phyloP scores from a whole-genome alignment of 2,113 vertebrate species.

The Oxyruncus cristatus region DNA sequence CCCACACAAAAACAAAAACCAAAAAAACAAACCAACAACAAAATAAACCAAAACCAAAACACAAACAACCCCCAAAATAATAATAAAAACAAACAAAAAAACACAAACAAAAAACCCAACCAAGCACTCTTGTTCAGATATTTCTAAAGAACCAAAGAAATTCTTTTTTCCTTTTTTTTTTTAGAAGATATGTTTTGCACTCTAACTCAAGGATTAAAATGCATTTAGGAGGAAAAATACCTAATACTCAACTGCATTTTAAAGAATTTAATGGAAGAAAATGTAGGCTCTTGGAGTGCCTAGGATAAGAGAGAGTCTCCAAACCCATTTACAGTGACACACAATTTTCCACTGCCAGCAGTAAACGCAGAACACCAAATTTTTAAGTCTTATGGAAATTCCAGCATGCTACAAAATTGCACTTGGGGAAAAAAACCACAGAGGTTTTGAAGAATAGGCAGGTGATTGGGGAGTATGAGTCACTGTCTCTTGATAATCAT shows the following conservation, averaged over 20 bases:
- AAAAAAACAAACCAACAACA: too few species aligned
- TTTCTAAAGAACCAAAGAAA: background rate
- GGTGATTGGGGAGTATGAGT: background rate
- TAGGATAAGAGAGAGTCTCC: background rate
- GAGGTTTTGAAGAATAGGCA: background rate
- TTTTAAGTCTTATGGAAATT: background rate
- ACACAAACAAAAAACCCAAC: background rate
- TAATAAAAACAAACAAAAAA: too few species aligned
- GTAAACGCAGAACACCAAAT: background rate
- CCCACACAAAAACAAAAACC: too few species aligned
- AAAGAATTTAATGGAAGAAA: background rate
- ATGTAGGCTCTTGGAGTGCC: background rate
- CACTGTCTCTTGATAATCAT: accelerated
- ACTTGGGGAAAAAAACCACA: background rate
- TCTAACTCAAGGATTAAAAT: background rate
- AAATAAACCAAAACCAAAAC: too few species aligned
- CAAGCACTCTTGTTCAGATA: background rate
- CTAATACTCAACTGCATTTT: background rate
- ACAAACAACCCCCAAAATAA: too few species aligned
- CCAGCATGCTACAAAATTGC: background rate
- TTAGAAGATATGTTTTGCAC: background rate
- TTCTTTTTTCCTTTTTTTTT: background rate
- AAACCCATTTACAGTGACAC: background rate
- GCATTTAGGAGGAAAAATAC: background rate
- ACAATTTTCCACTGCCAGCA: background rate